Percentiles rank a stretch among this genome's conserved stretches.
Conservation (phyloP, 2,797 vertebrate genomes). For the Rhodeus uyekii region DNA sequence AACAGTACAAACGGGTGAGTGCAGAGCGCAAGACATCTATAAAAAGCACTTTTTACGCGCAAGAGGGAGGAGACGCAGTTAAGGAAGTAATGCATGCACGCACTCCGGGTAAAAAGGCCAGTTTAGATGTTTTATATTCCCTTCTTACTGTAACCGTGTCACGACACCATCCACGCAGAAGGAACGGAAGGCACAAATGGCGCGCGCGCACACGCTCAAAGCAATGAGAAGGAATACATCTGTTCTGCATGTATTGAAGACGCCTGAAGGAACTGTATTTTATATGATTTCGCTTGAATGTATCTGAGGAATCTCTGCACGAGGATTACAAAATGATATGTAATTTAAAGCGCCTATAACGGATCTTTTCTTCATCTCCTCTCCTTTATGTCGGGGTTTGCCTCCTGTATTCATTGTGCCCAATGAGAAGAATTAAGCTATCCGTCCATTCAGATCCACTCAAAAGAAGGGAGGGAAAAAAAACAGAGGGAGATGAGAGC, state of each 20-base stretch:
- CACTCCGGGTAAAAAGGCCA: slow-evolving; percentile 72
- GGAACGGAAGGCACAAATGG: slow-evolving; percentile 59
- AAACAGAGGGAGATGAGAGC: slow-evolving; percentile 87
- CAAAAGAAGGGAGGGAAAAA: slow-evolving; percentile 73
- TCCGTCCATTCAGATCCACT: slow-evolving; percentile 84
- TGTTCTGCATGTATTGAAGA: slow-evolving; percentile 59
- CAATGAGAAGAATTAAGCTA: slow-evolving; percentile 86
- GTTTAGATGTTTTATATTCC: slow-evolving; percentile 77
- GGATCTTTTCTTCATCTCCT: slow-evolving; percentile 59
- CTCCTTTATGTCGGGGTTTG: slow-evolving; percentile 69
- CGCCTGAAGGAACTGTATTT: slow-evolving; percentile 45
- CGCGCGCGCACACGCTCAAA: slow-evolving; percentile 66
- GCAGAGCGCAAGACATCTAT: slow-evolving; percentile 40
- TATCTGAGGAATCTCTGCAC: slow-evolving; percentile 62
- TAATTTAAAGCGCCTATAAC: slow-evolving; percentile 61
- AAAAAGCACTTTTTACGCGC: slow-evolving; percentile 55
- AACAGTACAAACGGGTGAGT: neutral
- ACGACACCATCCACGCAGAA: slow-evolving; percentile 66
- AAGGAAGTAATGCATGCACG: slow-evolving; percentile 78
- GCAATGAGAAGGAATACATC: slow-evolving; percentile 64
- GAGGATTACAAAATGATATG: slow-evolving; percentile 75
- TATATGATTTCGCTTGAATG: slow-evolving; percentile 55
- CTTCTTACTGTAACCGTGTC: slow-evolving; percentile 70
- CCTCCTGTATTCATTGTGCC: slow-evolving; percentile 82
- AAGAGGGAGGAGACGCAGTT: slow-evolving; percentile 81